phyloP scores from a whole-genome alignment of 2,797 vertebrate genomes.

The Dendrocincla fuliginosa region DNA sequence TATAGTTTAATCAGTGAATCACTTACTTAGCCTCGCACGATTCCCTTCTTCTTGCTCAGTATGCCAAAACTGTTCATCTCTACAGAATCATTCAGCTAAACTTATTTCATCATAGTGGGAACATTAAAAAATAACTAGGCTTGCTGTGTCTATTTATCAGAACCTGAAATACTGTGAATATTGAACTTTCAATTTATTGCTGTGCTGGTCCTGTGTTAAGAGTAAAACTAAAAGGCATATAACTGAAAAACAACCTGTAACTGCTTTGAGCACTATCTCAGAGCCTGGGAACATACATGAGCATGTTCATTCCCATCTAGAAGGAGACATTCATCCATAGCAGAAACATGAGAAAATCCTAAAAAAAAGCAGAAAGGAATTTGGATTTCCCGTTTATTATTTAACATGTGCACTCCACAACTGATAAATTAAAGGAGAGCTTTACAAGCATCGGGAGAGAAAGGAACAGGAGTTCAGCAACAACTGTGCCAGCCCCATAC shows the following conservation, averaged over 20 bases:
- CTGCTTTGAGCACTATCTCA: background rate
- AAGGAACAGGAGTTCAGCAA: background rate
- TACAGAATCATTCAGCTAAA: conserved; percentile 24
- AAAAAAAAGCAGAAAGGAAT: background rate
- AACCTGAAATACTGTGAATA: conserved; percentile 21
- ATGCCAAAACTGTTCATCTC: background rate
- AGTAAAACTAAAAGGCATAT: conserved; percentile 31
- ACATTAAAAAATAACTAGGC: conserved; percentile 44
- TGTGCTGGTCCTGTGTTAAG: background rate
- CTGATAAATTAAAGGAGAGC: background rate
- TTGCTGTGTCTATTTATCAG: conserved; percentile 21
- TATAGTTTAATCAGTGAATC: conserved; percentile 27
- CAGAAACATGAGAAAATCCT: background rate
- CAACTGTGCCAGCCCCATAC: background rate
- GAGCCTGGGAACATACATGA: background rate
- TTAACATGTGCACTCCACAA: background rate
- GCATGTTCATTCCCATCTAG: background rate
- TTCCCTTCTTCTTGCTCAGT: background rate
- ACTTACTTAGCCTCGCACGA: background rate
- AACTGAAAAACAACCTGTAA: conserved; percentile 24
- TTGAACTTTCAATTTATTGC: conserved; percentile 37
- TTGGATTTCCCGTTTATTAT: background rate
- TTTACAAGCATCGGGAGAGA: background rate
- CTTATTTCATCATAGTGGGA: conserved; percentile 33
- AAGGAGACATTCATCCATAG: background rate